Evolutionary conservation across 2,888 invertebrate genomes (phyloP).

Genomic region (Linnaemya tessellans): DNA sequence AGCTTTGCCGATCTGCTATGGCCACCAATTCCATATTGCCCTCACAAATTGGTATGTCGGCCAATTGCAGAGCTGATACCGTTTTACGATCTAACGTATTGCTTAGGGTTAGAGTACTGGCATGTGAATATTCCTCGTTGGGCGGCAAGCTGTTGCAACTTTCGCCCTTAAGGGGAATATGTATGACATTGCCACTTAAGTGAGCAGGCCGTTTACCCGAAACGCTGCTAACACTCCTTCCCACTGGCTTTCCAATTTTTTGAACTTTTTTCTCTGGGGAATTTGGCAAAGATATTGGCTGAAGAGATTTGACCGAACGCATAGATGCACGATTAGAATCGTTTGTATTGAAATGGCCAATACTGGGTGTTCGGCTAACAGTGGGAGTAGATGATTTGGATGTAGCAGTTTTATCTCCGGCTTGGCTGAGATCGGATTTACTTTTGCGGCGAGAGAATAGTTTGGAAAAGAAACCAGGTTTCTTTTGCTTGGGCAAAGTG

Average conservation of each 20-base stretch:
- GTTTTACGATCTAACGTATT: conserved; percentile 82
- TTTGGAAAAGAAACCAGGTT: conserved; percentile 87
- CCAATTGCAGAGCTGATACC: conserved; percentile 83
- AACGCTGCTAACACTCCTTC: conserved; percentile 86
- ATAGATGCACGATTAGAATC: conserved; percentile 80
- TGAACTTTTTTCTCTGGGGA: conserved; percentile 79
- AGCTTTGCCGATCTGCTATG: conserved; percentile 83
- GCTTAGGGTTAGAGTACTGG: conserved; percentile 82
- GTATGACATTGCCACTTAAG: conserved; percentile 86
- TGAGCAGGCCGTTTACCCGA: conserved; percentile 86
- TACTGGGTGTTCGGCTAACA: conserved; percentile 80
- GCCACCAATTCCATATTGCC: conserved; percentile 86
- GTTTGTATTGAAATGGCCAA: conserved; percentile 78
- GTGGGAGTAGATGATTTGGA: conserved; percentile 74
- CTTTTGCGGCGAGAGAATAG: conserved; percentile 85
- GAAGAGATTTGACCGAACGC: conserved; percentile 79
- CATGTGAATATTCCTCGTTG: conserved; percentile 82
- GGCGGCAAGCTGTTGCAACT: conserved; percentile 84
- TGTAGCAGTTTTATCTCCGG: conserved; percentile 51
- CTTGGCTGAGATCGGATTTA: conserved; percentile 83
- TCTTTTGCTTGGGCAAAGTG: conserved; percentile 85
- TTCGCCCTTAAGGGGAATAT: conserved; percentile 87
- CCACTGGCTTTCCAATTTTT: conserved; percentile 84
- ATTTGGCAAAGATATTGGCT: conserved; percentile 77
- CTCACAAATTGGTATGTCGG: conserved; percentile 82